These are phyloP conservation scores for Polyergus mexicanus DNA, from an alignment of 1,140 invertebrate species.

Conservation along the genomic window DNA sequence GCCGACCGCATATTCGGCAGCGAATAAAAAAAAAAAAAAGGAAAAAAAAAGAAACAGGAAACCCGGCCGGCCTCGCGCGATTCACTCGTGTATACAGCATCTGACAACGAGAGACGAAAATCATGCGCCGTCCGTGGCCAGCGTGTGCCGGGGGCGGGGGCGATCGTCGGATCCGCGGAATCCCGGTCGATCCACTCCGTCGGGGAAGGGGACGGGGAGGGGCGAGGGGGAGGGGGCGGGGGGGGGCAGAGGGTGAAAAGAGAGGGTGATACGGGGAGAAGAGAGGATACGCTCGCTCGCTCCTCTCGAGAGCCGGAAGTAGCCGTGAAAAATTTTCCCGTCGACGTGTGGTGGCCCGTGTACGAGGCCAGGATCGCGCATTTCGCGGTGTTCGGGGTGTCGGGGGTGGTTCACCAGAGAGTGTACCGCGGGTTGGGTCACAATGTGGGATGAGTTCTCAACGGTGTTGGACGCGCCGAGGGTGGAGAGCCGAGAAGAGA, in stretches of 20 bases:
- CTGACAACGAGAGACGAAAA: slow-evolving; percentile 71
- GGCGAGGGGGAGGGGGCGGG: no score
- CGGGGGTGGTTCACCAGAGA: slow-evolving; percentile 85
- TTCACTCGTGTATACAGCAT: slow-evolving; percentile 66
- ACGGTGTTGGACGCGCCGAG: slow-evolving; percentile 65
- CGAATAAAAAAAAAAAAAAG: slow-evolving; percentile 6
- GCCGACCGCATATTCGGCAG: slow-evolving; percentile 53
- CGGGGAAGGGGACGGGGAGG: not conserved
- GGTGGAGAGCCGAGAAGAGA: slow-evolving; percentile 58
- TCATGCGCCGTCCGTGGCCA: slow-evolving; percentile 63
- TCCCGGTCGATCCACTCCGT: slow-evolving; percentile 72
- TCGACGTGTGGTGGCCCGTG: slow-evolving; percentile 81
- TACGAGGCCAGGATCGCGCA: slow-evolving; percentile 78
- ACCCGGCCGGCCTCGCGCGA: slow-evolving; percentile 67
- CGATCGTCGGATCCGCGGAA: slow-evolving; percentile 75
- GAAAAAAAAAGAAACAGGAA: slow-evolving; percentile 76
- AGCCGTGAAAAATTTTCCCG: slow-evolving; percentile 82
- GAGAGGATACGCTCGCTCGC: not conserved
- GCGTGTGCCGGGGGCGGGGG: slow-evolving; percentile 47
- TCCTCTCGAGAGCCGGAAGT: slow-evolving; percentile 79
- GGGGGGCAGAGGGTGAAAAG: no score
- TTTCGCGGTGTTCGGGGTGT: slow-evolving; percentile 85
- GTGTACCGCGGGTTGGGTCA: slow-evolving; percentile 81
- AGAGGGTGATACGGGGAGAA: no score
- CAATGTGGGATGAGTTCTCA: slow-evolving; percentile 73